Percentiles rank a stretch among this genome's conserved stretches.
phyloP scores from a whole-genome alignment of 2,888 invertebrate genomes.

The Autographa pulchrina region DNA sequence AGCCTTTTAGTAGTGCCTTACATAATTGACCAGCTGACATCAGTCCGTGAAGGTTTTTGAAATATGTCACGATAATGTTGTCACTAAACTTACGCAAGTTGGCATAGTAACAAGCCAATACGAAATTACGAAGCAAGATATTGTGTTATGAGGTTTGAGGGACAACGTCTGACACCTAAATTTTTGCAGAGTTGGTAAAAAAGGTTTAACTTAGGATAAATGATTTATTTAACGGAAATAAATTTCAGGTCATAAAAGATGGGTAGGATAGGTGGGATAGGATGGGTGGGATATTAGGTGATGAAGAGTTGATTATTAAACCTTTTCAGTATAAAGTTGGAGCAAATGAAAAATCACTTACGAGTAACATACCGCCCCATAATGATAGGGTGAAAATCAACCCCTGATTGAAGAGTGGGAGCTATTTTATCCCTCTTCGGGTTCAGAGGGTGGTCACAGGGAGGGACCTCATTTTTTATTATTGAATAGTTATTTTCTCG shows the following conservation, averaged over 20 bases:
- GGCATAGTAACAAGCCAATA: conserved; percentile 4
- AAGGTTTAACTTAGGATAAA: not conserved
- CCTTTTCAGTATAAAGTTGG: conserved; percentile 8
- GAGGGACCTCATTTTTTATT: conserved; percentile 37
- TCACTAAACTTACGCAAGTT: not conserved
- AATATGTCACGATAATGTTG: not conserved
- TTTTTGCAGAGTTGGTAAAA: not conserved
- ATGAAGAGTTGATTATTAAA: not conserved
- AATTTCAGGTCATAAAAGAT: no score
- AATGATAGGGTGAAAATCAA: conserved; percentile 62
- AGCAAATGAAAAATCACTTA: conserved; percentile 44
- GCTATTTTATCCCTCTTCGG: conserved; percentile 57
- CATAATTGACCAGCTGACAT: conserved; percentile 2
- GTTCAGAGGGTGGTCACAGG: conserved; percentile 30
- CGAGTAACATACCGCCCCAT: conserved; percentile 50
- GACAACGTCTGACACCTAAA: not conserved
- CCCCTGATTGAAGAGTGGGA: conserved; percentile 66
- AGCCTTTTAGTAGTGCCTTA: not conserved
- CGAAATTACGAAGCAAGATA: not conserved
- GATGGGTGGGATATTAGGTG: no score
- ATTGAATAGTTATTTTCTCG: conserved; percentile 43
- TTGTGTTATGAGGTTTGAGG: not conserved
- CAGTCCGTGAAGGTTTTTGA: conserved; percentile 1
- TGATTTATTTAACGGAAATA: no score
- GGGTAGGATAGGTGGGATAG: no score